A percentile compares a stretch with the other conserved stretches of the same genome.
phyloP scores from a whole-genome alignment of 2,888 invertebrate genomes.

The Drosophila kambysellisi region DNA sequence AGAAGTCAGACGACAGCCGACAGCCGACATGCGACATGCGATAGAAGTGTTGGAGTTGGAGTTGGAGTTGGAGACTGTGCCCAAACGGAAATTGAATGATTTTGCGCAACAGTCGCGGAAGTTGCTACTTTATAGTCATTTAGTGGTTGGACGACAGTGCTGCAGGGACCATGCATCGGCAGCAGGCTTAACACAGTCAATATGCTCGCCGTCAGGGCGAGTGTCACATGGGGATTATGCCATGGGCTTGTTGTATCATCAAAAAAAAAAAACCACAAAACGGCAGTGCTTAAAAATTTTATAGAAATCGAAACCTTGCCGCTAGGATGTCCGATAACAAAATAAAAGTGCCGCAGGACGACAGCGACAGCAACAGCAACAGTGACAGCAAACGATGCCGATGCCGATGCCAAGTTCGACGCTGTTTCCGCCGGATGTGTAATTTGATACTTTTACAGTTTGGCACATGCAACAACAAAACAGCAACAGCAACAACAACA shows the following conservation, averaged over 20 bases:
- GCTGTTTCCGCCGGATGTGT: slow-evolving; percentile 82
- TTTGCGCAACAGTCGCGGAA: slow-evolving; percentile 84
- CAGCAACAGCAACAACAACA: slow-evolving; percentile 14
- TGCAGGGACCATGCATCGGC: slow-evolving; percentile 63
- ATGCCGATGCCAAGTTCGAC: slow-evolving; percentile 50
- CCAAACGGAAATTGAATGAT: slow-evolving; percentile 84
- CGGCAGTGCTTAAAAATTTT: slow-evolving; percentile 55
- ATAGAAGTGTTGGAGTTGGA: background rate
- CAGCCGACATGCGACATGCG: background rate
- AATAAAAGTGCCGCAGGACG: slow-evolving; percentile 69
- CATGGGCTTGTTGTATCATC: slow-evolving; percentile 11
- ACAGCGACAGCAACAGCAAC: slow-evolving; percentile 45
- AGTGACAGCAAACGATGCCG: slow-evolving; percentile 32
- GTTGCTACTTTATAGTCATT: slow-evolving; percentile 84
- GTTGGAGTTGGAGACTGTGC: slow-evolving; percentile 54
- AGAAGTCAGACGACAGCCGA: slow-evolving; percentile 1
- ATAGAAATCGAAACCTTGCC: slow-evolving; percentile 55
- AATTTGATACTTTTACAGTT: slow-evolving; percentile 82
- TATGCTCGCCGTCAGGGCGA: slow-evolving; percentile 44
- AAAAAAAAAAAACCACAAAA: slow-evolving; percentile 51
- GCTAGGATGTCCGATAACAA: slow-evolving; percentile 80
- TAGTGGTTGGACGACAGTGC: slow-evolving; percentile 79
- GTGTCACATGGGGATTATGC: slow-evolving; percentile 66
- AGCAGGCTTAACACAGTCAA: slow-evolving; percentile 47
- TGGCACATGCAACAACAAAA: slow-evolving; percentile 50